These are phyloP conservation scores for Phocides pigmalion DNA, from an alignment of 1,140 invertebrate genomes.

Conservation along the genomic window DNA sequence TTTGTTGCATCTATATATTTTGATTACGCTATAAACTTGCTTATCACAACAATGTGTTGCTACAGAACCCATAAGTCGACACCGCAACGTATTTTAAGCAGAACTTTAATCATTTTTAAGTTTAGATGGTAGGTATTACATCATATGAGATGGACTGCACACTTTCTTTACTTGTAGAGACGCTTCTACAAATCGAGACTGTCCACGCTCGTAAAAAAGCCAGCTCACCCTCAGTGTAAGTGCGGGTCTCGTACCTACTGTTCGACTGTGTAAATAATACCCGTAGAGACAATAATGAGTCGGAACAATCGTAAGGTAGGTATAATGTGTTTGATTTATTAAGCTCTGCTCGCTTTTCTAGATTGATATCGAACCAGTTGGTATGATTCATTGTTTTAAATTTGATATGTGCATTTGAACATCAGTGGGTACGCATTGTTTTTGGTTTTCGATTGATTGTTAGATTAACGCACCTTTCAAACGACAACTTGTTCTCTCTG, in stretches of 20 bases:
- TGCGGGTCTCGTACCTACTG: constrained; percentile 59
- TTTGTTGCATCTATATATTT: too few species aligned
- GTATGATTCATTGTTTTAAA: constrained; percentile 32
- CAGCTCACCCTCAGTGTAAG: constrained; percentile 36
- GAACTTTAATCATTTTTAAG: too few species aligned
- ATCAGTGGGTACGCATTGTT: constrained; percentile 24
- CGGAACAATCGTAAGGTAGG: constrained; percentile 65
- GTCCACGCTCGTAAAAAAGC: background rate
- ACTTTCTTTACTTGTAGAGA: too few species aligned
- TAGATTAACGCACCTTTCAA: background rate
- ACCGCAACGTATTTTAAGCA: too few species aligned
- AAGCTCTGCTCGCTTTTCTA: constrained; percentile 43
- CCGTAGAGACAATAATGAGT: constrained; percentile 76
- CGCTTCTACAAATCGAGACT: background rate
- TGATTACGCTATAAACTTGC: too few species aligned
- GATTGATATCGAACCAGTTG: constrained; percentile 19
- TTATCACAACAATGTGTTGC: too few species aligned
- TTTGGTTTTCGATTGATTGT: constrained; percentile 1
- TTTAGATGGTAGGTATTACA: too few species aligned
- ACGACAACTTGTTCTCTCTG: too few species aligned
- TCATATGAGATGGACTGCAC: too few species aligned
- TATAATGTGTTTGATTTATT: constrained; percentile 80
- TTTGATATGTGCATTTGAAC: constrained; percentile 30
- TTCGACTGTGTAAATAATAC: constrained; percentile 75
- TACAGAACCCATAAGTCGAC: too few species aligned